These are phyloP conservation scores for Accipiter virgatus DNA, from an alignment of 2,113 vertebrate species.

Conservation along the genomic window DNA sequence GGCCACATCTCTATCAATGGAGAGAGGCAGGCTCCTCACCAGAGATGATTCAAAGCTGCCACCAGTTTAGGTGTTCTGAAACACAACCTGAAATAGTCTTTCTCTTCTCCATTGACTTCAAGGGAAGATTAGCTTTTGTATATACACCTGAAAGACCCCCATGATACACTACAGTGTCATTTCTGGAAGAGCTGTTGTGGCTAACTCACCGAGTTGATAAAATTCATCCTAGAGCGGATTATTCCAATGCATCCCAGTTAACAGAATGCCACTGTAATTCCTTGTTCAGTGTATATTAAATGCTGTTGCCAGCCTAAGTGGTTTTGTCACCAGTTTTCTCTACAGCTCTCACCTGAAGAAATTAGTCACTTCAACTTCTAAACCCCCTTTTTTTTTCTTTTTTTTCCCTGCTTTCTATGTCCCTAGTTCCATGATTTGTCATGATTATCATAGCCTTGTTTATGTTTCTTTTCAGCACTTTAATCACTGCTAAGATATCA, in stretches of 20 bases:
- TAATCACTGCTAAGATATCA: neutral
- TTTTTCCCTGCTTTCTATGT: neutral
- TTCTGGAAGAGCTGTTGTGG: neutral
- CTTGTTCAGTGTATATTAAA: neutral
- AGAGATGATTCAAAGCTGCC: neutral
- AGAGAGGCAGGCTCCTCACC: neutral
- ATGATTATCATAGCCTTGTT: neutral
- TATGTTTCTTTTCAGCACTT: neutral
- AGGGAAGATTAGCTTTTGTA: neutral
- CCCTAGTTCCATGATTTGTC: neutral
- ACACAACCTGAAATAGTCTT: neutral
- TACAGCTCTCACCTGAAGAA: neutral
- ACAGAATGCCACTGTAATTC: neutral
- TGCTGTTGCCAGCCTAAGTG: neutral
- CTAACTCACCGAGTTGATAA: neutral
- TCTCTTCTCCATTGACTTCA: neutral
- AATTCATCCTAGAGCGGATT: neutral
- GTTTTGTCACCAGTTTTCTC: neutral
- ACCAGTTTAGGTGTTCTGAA: neutral
- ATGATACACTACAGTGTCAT: neutral
- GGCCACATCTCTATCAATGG: too few relatives aligned
- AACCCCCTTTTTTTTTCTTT: accelerated
- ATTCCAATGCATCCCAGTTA: neutral
- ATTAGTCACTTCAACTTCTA: neutral
- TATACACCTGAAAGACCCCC: accelerated